A percentile compares a stretch with the other conserved stretches of the same genome.
Evolutionary conservation across 1,140 invertebrate species (phyloP).

Genomic region (Macrosteles quadrilineatus): DNA sequence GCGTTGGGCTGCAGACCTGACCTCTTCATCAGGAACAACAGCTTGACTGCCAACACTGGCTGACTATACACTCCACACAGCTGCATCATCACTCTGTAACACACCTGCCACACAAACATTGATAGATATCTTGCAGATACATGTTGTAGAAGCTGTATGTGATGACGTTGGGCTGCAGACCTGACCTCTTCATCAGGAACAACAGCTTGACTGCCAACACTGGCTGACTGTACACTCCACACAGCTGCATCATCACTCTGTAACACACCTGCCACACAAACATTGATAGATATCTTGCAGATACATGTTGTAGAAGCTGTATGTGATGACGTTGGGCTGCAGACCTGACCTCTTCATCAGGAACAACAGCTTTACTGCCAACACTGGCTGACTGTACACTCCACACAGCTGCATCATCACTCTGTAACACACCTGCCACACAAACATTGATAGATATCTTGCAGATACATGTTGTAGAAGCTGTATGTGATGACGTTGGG

Average conservation of each 20-base stretch:
- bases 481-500: constrained; percentile 99
- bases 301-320: constrained; percentile 83
- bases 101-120: constrained; percentile 70
- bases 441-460: too few relatives aligned
- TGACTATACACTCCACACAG: constrained; percentile 93
- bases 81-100: constrained; percentile 98
- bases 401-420: constrained; percentile 99
- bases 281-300: too few relatives aligned
- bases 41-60: constrained; percentile 92
- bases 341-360: constrained; percentile 95
- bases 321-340: constrained; percentile 97
- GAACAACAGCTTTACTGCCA: constrained; percentile 93
- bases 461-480: constrained; percentile 78
- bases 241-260: constrained; percentile 97
- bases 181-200: constrained; percentile 93
- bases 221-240: constrained; percentile 91
- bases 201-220: constrained; percentile 93
- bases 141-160: constrained; percentile 91
- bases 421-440: constrained; percentile 85
- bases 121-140: constrained; percentile 90
- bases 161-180: constrained; percentile 94
- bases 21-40: constrained; percentile 95
- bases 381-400: constrained; percentile 86
- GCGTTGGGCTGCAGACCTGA: constrained; percentile 94
- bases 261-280: constrained; percentile 81